phyloP scores from a whole-genome alignment of 2,113 vertebrate genomes.

The Ia io region DNA sequence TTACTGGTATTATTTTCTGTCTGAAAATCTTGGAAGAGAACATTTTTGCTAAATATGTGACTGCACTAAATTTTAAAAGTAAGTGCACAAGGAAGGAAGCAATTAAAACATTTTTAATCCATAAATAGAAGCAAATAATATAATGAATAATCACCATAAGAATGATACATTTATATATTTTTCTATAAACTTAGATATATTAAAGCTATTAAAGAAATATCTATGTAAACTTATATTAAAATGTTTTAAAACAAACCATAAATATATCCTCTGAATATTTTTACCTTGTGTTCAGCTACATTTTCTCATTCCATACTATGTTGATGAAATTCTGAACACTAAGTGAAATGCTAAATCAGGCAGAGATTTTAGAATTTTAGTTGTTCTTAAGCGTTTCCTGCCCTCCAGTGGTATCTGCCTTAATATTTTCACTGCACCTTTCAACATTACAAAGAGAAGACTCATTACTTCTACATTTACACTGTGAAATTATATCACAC shows the following conservation, averaged over 20 bases:
- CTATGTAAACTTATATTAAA: background rate
- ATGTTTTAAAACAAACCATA: background rate
- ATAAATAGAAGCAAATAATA: background rate
- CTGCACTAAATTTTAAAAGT: conserved; percentile 17
- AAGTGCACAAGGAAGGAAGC: conserved; percentile 1
- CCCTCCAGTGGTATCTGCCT: conserved; percentile 74
- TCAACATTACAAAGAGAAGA: background rate
- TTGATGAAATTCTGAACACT: background rate
- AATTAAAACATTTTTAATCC: conserved; percentile 27
- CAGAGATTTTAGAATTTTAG: background rate
- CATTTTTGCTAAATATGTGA: background rate
- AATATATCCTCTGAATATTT: background rate
- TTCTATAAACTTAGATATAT: background rate
- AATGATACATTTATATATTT: background rate
- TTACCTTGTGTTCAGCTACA: background rate
- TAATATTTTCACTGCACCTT: background rate
- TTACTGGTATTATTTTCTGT: conserved; percentile 28
- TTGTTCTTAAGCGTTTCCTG: conserved; percentile 54
- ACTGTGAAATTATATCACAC: conserved; percentile 69
- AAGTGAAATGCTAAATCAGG: background rate
- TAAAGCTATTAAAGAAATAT: background rate
- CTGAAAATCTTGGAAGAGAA: background rate
- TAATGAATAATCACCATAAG: background rate
- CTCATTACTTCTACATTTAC: conserved; percentile 57
- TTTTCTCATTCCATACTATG: conserved; percentile 6